phyloP scores from a whole-genome alignment of 2,797 vertebrate species.

The Adelosebastes latens region DNA sequence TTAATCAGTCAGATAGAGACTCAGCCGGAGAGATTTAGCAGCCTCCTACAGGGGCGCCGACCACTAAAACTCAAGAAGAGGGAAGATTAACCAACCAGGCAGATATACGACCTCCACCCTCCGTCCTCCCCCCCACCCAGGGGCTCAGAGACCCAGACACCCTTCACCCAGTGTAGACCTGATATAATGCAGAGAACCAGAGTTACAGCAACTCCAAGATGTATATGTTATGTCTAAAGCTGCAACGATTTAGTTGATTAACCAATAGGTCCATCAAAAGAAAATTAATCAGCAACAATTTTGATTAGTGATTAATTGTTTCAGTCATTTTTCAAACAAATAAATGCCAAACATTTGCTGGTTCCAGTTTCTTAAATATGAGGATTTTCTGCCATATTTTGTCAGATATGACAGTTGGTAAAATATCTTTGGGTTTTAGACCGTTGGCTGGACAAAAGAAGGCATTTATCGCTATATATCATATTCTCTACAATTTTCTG shows the following conservation, averaged over 20 bases:
- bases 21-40: conserved; percentile 36
- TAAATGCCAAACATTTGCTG: not conserved
- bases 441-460: not conserved
- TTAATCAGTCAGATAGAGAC: conserved; percentile 45
- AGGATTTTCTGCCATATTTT: not conserved
- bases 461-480: too few species aligned
- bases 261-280: too few species aligned
- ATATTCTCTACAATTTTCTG: too few species aligned
- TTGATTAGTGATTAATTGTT: not conserved
- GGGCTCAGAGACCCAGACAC: not conserved
- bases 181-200: not conserved
- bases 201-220: not conserved
- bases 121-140: not conserved
- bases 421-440: not conserved
- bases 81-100: conserved; percentile 29
- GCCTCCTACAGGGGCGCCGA: conserved; percentile 26
- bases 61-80: conserved; percentile 34
- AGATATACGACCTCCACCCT: not conserved
- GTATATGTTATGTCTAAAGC: not conserved
- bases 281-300: too few species aligned
- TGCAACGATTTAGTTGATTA: too few species aligned
- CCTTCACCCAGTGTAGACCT: not conserved
- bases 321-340: not conserved
- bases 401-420: not conserved
- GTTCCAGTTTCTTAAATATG: not conserved